Percentiles rank a stretch among this genome's conserved stretches.
These are phyloP conservation scores for Esperia sulphurella DNA, from an alignment of 2,888 invertebrate species.

Conservation along the genomic window DNA sequence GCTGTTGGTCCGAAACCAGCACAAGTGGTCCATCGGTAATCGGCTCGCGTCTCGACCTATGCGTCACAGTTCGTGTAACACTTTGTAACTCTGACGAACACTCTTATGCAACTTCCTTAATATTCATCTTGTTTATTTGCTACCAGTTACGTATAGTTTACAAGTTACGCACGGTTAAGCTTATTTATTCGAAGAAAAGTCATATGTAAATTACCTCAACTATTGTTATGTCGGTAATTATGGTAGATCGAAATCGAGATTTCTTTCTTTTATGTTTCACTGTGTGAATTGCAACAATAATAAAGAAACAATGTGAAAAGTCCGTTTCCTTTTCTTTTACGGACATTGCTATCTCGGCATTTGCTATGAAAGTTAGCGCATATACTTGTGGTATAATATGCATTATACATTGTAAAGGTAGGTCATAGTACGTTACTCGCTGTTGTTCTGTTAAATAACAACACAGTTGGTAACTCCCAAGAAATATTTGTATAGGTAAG, in stretches of 20 bases:
- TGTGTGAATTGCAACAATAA: conserved; percentile 13
- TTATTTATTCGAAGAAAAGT: neutral
- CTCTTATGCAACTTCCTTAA: conserved; percentile 56
- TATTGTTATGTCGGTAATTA: conserved; percentile 28
- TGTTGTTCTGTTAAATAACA: no score
- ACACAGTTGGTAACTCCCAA: no score
- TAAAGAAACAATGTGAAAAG: conserved; percentile 20
- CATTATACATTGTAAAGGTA: no score
- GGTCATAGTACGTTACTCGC: no score
- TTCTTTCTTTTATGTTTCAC: conserved; percentile 14
- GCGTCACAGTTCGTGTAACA: conserved; percentile 58
- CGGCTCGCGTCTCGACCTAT: conserved; percentile 42
- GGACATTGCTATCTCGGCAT: neutral
- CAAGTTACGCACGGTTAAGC: neutral
- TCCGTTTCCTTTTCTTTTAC: conserved; percentile 9
- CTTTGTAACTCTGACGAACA: conserved; percentile 11
- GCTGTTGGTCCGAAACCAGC: conserved; percentile 45
- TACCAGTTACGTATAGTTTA: conserved; percentile 20
- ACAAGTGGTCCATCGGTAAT: conserved; percentile 47
- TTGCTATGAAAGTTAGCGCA: neutral
- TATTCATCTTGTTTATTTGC: conserved; percentile 45
- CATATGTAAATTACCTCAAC: conserved; percentile 30
- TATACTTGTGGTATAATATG: no score
- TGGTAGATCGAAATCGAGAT: conserved; percentile 22
- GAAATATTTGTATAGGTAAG: no score